A percentile compares a stretch with the other conserved stretches of the same genome.
Conservation (phyloP, 2,797 vertebrate genomes). For the Chlorospingus semifuscus region DNA sequence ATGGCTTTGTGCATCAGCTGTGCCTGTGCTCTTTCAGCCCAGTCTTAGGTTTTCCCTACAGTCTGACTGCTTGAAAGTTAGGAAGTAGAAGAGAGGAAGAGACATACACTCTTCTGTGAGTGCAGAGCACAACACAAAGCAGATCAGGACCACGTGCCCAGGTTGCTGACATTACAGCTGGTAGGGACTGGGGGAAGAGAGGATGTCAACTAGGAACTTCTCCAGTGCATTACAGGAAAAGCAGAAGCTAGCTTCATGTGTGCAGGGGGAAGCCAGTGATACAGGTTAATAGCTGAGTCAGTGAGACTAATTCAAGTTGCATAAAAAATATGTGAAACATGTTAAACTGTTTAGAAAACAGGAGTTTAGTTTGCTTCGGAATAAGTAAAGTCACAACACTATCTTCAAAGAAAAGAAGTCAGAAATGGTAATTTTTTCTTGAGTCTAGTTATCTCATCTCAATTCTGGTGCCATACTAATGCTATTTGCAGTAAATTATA, state of each 20-base stretch:
- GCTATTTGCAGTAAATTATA: background rate
- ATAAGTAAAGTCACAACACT: background rate
- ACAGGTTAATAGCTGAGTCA: background rate
- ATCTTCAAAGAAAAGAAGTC: background rate
- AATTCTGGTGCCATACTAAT: background rate
- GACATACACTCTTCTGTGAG: background rate
- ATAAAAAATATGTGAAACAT: background rate
- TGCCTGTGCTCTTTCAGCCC: background rate
- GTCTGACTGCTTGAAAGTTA: background rate
- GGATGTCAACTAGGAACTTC: background rate
- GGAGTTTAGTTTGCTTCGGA: background rate
- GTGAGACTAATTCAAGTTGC: background rate
- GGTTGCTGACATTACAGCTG: background rate
- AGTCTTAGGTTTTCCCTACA: background rate
- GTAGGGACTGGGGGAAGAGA: background rate
- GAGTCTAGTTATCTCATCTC: background rate
- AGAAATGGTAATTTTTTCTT: background rate
- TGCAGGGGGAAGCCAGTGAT: background rate
- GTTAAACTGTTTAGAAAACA: background rate
- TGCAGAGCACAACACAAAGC: background rate
- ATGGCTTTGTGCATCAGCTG: background rate
- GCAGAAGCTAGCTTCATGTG: background rate
- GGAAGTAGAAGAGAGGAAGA: background rate
- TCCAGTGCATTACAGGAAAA: background rate
- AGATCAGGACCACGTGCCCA: background rate